A percentile compares a stretch with the other conserved stretches of the same genome.
Conservation (phyloP, 1,140 invertebrate genomes). For the Drosophila malerkotliana region DNA sequence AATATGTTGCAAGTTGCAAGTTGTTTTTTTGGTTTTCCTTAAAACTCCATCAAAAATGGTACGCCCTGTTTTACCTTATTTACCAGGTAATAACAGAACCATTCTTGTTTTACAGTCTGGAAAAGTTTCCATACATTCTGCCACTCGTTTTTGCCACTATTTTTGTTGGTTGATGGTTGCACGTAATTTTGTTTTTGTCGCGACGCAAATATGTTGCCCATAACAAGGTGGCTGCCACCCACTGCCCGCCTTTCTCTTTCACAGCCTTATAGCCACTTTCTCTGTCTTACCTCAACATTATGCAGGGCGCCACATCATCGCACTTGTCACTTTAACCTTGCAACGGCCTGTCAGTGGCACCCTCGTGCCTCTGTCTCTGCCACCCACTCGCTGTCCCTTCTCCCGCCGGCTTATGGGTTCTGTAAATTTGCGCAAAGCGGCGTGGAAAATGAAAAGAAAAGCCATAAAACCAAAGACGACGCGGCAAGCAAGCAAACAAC, state of each 20-base stretch:
- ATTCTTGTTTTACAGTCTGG: slow-evolving; percentile 58
- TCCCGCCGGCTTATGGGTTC: slow-evolving; percentile 1
- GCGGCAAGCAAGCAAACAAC: slow-evolving; percentile 70
- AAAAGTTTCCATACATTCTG: slow-evolving; percentile 70
- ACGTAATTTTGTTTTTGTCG: slow-evolving; percentile 80
- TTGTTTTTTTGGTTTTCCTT: too few relatives aligned
- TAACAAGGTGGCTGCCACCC: slow-evolving; percentile 39
- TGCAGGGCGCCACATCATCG: slow-evolving; percentile 75
- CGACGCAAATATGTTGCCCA: slow-evolving; percentile 77
- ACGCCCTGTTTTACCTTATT: neutral
- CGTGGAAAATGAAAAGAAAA: slow-evolving; percentile 82
- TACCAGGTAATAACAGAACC: slow-evolving; percentile 19
- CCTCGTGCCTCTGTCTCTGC: slow-evolving; percentile 5
- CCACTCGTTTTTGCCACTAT: neutral
- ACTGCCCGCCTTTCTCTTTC: neutral
- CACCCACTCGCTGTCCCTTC: neutral
- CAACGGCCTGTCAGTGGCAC: slow-evolving; percentile 68
- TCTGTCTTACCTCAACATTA: slow-evolving; percentile 62
- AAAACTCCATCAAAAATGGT: neutral
- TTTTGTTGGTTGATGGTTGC: slow-evolving; percentile 35
- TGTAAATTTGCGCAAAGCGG: slow-evolving; percentile 80
- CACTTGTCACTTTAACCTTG: slow-evolving; percentile 82
- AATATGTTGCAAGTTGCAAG: neutral
- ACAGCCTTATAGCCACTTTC: neutral
- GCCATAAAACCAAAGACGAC: slow-evolving; percentile 81